Percentiles rank a stretch among this genome's conserved stretches.
Conservation (phyloP, 2,888 invertebrate genomes). For the Smittia sp. region DNA sequence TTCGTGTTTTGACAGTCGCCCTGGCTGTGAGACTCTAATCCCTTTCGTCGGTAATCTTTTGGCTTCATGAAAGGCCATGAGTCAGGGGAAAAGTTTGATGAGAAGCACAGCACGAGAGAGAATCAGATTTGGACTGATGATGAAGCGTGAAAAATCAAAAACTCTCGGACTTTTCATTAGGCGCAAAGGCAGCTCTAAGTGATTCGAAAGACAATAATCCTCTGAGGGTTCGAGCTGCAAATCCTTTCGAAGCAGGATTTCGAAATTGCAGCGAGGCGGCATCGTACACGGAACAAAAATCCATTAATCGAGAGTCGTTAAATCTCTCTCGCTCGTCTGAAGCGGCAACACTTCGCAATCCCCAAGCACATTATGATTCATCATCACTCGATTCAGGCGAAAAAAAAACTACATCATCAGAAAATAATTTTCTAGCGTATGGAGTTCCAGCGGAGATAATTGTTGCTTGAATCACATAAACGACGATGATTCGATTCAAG, state of each 20-base stretch:
- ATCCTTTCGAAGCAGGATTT: too few species aligned
- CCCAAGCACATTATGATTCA: constrained; percentile 12
- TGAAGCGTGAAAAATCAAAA: constrained; percentile 23
- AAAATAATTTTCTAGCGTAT: constrained; percentile 15
- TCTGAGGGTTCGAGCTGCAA: neutral
- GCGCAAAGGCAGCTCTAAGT: neutral
- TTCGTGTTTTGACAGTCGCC: neutral
- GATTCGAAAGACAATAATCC: neutral
- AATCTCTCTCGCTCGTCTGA: constrained; percentile 14
- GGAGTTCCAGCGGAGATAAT: constrained; percentile 4
- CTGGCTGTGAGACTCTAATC: neutral
- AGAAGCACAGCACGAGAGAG: neutral
- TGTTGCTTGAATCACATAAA: constrained; percentile 8
- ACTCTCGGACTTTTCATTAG: constrained; percentile 9
- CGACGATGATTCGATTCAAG: constrained; percentile 13
- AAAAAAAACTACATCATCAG: constrained; percentile 15
- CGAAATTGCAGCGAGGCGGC: too few species aligned
- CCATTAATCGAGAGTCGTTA: constrained; percentile 8
- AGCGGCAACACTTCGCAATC: neutral
- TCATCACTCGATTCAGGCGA: constrained; percentile 5
- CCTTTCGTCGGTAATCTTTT: constrained; percentile 9
- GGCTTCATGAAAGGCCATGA: constrained; percentile 9
- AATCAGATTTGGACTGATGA: neutral
- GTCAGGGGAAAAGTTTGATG: neutral
- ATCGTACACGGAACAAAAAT: neutral